These are phyloP conservation scores for Phragmatobia fuliginosa DNA, from an alignment of 2,888 invertebrate species.

Conservation along the genomic window DNA sequence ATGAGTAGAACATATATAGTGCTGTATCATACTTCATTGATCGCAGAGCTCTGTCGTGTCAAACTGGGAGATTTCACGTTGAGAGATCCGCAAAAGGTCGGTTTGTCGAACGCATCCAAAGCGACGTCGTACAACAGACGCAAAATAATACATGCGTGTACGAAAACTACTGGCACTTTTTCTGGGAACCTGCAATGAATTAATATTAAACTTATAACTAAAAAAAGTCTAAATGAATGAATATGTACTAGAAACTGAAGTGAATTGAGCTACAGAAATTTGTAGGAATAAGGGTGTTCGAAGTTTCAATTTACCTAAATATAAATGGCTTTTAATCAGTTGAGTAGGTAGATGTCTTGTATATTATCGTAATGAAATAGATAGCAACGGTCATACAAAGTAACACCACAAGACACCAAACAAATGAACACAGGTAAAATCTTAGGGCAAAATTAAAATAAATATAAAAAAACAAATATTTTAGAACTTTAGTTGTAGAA, in stretches of 20 bases:
- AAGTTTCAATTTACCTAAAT: not conserved
- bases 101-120: conserved; percentile 97
- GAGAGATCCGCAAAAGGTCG: conserved; percentile 89
- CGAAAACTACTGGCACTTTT: conserved; percentile 91
- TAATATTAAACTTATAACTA: not conserved
- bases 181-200: conserved; percentile 88
- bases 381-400: not conserved
- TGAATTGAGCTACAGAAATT: not conserved
- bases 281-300: too few relatives aligned
- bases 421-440: not conserved
- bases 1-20: not conserved
- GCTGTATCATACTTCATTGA: conserved; percentile 84
- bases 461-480: too few relatives aligned
- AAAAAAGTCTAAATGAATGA: not conserved
- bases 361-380: not conserved
- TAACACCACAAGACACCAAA: not conserved
- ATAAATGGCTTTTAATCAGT: not conserved
- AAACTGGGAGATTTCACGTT: conserved; percentile 89
- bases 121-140: conserved; percentile 97
- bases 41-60: conserved; percentile 87
- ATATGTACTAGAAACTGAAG: not conserved
- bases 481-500: too few relatives aligned
- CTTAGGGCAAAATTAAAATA: not conserved
- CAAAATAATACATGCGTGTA: conserved; percentile 94
- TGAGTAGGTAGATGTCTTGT: not conserved